These are phyloP conservation scores for Antedon mediterranea DNA, from an alignment of 53 echinoderm and acorn worm genomes.

Conservation along the genomic window DNA sequence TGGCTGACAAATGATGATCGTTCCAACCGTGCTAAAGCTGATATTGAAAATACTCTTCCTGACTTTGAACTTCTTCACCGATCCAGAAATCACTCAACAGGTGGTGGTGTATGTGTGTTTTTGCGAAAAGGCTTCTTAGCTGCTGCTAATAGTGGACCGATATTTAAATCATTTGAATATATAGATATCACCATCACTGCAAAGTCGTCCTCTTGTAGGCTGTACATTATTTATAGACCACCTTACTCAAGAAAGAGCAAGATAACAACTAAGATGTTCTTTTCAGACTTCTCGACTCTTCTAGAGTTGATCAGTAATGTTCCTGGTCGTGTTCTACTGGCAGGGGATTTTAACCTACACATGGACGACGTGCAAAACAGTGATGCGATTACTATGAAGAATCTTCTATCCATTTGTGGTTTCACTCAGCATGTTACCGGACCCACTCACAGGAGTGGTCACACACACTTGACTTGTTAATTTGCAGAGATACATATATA, in stretches of 20 bases:
- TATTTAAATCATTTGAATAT: slow-evolving; percentile 1
- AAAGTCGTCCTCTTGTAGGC: slow-evolving; percentile 9
- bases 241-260: slow-evolving; percentile 19
- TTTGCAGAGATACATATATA: slow-evolving; percentile 13
- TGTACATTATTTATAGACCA: slow-evolving; percentile 16
- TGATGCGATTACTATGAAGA: slow-evolving; percentile 20
- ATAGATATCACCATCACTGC: slow-evolving; percentile 15
- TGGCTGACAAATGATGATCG: slow-evolving; percentile 22
- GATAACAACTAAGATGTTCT: slow-evolving; percentile 18
- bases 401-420: slow-evolving; percentile 5
- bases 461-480: slow-evolving; percentile 33
- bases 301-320: slow-evolving; percentile 18
- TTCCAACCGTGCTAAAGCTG: slow-evolving; percentile 16
- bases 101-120: slow-evolving; percentile 27
- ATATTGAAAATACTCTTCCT: slow-evolving; percentile 14
- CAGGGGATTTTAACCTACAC: slow-evolving; percentile 34
- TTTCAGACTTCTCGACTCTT: slow-evolving; percentile 16
- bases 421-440: slow-evolving; percentile 15
- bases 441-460: slow-evolving; percentile 26
- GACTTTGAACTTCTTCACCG: slow-evolving; percentile 20
- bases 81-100: slow-evolving; percentile 10
- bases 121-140: slow-evolving; percentile 28
- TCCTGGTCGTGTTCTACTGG: slow-evolving; percentile 17
- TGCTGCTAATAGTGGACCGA: neutral
- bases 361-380: slow-evolving; percentile 14